Conservation (phyloP, 2,113 vertebrate species). For the Triplophysa siluroides region DNA sequence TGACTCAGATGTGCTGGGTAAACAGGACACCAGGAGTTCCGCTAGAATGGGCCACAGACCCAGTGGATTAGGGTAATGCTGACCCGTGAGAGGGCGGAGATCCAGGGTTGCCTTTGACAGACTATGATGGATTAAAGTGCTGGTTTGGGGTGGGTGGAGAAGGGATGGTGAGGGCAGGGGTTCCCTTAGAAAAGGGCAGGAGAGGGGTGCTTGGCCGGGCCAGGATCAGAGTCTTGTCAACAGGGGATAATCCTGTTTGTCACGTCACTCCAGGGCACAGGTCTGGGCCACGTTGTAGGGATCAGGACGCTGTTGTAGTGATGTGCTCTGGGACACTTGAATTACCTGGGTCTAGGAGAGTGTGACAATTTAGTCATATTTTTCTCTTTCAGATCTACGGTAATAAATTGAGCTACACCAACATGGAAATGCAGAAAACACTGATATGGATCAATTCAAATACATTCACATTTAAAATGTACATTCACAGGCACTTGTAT, state of each 20-base stretch:
- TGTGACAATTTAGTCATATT: slow-evolving; percentile 12
- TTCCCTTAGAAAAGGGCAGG: slow-evolving; percentile 52
- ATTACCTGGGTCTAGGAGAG: slow-evolving; percentile 13
- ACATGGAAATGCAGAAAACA: background rate
- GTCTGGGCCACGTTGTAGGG: slow-evolving; percentile 59
- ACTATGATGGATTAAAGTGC: slow-evolving; percentile 79
- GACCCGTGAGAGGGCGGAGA: slow-evolving; percentile 64
- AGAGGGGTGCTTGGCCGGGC: slow-evolving; percentile 66
- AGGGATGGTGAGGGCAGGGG: slow-evolving; percentile 42
- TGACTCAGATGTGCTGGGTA: slow-evolving; percentile 82
- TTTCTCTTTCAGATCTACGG: background rate
- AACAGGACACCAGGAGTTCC: slow-evolving; percentile 74
- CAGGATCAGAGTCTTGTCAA: slow-evolving; percentile 76
- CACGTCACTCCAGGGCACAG: slow-evolving; percentile 69
- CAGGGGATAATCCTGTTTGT: slow-evolving; percentile 81
- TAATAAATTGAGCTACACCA: background rate
- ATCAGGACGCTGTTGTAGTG: slow-evolving; percentile 32
- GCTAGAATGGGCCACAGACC: slow-evolving; percentile 73
- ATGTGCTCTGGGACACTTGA: slow-evolving; percentile 6
- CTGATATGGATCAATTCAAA: too few relatives aligned
- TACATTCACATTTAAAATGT: too few relatives aligned
- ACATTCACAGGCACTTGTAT: too few relatives aligned
- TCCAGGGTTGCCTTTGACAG: slow-evolving; percentile 74
- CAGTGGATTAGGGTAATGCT: slow-evolving; percentile 84
- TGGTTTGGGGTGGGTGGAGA: slow-evolving; percentile 61